Conservation (phyloP, 2,888 invertebrate species). For the Philaethria dido region DNA sequence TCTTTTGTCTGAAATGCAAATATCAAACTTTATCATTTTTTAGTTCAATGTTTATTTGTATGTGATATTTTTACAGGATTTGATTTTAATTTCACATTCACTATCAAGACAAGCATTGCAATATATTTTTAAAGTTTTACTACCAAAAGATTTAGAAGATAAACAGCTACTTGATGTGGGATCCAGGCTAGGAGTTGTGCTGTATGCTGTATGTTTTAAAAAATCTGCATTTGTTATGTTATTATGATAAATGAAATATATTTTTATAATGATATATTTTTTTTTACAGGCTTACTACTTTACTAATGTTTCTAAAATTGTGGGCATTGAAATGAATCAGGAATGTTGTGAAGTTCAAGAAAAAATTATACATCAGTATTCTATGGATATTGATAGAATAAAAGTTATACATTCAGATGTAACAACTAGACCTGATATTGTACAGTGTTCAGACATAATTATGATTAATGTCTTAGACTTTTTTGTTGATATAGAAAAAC, state of each 20-base stretch:
- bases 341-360: slow-evolving; percentile 86
- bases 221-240: slow-evolving; percentile 6
- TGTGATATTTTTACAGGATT: slow-evolving; percentile 58
- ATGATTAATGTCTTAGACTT: slow-evolving; percentile 89
- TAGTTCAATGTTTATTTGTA: no score
- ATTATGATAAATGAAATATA: neutral
- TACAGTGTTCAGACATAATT: slow-evolving; percentile 84
- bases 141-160: slow-evolving; percentile 83
- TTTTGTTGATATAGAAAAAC: slow-evolving; percentile 84
- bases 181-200: slow-evolving; percentile 87
- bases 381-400: slow-evolving; percentile 76
- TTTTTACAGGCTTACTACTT: slow-evolving; percentile 84
- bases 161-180: slow-evolving; percentile 87
- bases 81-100: slow-evolving; percentile 87
- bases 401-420: slow-evolving; percentile 85
- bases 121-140: slow-evolving; percentile 85
- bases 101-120: slow-evolving; percentile 83
- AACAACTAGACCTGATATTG: slow-evolving; percentile 77
- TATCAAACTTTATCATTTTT: no score
- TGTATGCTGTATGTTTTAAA: slow-evolving; percentile 85
- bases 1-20: no score
- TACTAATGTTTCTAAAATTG: slow-evolving; percentile 81
- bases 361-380: slow-evolving; percentile 80
- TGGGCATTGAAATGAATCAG: slow-evolving; percentile 88
- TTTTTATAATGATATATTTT: slow-evolving; percentile 14